phyloP scores from a whole-genome alignment of 2,888 invertebrate species.

The Sturmia bella region DNA sequence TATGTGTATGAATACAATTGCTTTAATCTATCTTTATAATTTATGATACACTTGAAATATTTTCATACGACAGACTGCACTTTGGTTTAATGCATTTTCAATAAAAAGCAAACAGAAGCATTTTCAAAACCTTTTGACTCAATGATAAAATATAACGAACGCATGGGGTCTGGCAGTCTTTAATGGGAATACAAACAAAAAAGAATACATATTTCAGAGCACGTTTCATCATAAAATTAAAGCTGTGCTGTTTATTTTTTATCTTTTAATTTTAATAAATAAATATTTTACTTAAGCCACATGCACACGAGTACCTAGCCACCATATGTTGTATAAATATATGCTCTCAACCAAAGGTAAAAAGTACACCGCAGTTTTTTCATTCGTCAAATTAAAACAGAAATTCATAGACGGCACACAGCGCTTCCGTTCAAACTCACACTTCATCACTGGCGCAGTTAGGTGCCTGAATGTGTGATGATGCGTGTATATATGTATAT shows the following conservation, averaged over 20 bases:
- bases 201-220: slow-evolving; percentile 15
- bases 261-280: slow-evolving; percentile 52
- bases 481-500: neutral
- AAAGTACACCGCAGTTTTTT: slow-evolving; percentile 22
- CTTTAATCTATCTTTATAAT: slow-evolving; percentile 34
- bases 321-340: slow-evolving; percentile 11
- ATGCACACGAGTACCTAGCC: slow-evolving; percentile 20
- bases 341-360: slow-evolving; percentile 3
- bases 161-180: slow-evolving; percentile 23
- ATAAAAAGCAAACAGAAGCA: slow-evolving; percentile 18
- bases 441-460: neutral
- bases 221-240: slow-evolving; percentile 50
- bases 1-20: neutral
- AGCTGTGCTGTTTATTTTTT: slow-evolving; percentile 35
- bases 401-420: slow-evolving; percentile 45
- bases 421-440: neutral
- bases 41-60: slow-evolving; percentile 33
- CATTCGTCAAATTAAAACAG: slow-evolving; percentile 32
- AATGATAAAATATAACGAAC: slow-evolving; percentile 9
- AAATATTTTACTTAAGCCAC: slow-evolving; percentile 44
- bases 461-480: too few relatives aligned
- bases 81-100: slow-evolving; percentile 41
- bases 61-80: slow-evolving; percentile 32
- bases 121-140: slow-evolving; percentile 23
- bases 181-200: neutral